A percentile compares a stretch with the other conserved stretches of the same genome.
phyloP scores from a whole-genome alignment of 2,888 invertebrate species.

The Galerucella pusilla region DNA sequence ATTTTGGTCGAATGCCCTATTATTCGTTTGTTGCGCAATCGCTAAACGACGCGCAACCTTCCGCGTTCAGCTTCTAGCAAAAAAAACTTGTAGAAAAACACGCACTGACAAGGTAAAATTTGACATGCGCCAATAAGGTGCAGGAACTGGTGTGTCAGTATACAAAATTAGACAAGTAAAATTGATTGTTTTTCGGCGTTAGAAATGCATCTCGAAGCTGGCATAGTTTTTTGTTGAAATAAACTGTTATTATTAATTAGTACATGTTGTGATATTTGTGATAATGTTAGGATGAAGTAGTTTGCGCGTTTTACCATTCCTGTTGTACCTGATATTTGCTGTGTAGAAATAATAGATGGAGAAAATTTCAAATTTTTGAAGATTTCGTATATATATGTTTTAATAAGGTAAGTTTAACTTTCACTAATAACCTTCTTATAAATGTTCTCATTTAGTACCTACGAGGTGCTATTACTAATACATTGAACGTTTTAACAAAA shows the following conservation, averaged over 20 bases:
- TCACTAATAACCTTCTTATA: constrained; percentile 36
- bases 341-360: constrained; percentile 51
- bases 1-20: constrained; percentile 28
- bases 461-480: neutral
- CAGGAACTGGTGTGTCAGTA: constrained; percentile 54
- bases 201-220: constrained; percentile 57
- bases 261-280: constrained; percentile 61
- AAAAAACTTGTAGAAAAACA: constrained; percentile 44
- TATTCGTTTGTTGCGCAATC: constrained; percentile 39
- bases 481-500: neutral
- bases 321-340: constrained; percentile 55
- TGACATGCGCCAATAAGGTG: constrained; percentile 57
- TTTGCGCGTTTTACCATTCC: constrained; percentile 51
- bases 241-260: constrained; percentile 47
- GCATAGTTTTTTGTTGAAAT: constrained; percentile 49
- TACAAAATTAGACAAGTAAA: constrained; percentile 55
- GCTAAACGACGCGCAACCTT: constrained; percentile 50
- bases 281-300: constrained; percentile 58
- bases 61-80: constrained; percentile 45
- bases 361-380: constrained; percentile 40
- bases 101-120: constrained; percentile 50
- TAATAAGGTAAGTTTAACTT: constrained; percentile 50
- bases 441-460: constrained; percentile 25
- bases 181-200: constrained; percentile 57
- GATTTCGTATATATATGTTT: constrained; percentile 38